Evolutionary conservation across 2,888 invertebrate species (phyloP).

Genomic region (Halictus ligatus): DNA sequence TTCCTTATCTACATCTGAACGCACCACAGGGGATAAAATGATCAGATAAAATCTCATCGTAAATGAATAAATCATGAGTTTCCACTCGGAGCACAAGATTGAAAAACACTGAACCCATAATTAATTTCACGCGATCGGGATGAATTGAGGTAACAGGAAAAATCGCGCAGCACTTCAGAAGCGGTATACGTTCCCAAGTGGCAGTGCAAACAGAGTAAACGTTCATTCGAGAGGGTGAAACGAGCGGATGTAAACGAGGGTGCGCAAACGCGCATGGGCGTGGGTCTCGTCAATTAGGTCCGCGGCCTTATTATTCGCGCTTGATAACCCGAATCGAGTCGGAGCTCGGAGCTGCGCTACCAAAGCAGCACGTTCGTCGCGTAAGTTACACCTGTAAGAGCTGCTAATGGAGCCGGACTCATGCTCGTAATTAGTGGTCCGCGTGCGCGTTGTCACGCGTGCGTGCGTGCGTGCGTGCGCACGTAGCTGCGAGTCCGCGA

Average conservation of each 20-base stretch:
- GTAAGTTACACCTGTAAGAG: constrained; percentile 38
- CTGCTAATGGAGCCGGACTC: constrained; percentile 20
- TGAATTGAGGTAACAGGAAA: neutral
- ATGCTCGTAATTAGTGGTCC: constrained; percentile 56
- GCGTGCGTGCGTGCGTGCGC: neutral
- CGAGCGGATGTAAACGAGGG: neutral
- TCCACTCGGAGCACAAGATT: too few relatives aligned
- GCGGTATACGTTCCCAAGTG: neutral
- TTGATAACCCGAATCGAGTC: constrained; percentile 28
- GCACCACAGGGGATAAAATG: too few relatives aligned
- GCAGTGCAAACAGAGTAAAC: neutral
- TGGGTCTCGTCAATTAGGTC: neutral
- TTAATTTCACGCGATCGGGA: too few relatives aligned
- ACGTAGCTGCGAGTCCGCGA: neutral
- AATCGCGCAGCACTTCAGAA: neutral
- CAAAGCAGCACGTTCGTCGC: constrained; percentile 36
- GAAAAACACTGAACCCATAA: too few relatives aligned
- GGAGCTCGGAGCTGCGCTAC: neutral
- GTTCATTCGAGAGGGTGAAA: neutral
- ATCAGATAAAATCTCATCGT: too few relatives aligned
- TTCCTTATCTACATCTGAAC: too few relatives aligned
- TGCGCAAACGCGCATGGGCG: constrained; percentile 23
- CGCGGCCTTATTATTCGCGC: constrained; percentile 48
- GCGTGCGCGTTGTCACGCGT: constrained; percentile 23
- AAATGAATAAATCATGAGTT: too few relatives aligned